These are phyloP conservation scores for Scaptomyza graminum DNA, from an alignment of 1,140 invertebrate genomes.

Conservation along the genomic window DNA sequence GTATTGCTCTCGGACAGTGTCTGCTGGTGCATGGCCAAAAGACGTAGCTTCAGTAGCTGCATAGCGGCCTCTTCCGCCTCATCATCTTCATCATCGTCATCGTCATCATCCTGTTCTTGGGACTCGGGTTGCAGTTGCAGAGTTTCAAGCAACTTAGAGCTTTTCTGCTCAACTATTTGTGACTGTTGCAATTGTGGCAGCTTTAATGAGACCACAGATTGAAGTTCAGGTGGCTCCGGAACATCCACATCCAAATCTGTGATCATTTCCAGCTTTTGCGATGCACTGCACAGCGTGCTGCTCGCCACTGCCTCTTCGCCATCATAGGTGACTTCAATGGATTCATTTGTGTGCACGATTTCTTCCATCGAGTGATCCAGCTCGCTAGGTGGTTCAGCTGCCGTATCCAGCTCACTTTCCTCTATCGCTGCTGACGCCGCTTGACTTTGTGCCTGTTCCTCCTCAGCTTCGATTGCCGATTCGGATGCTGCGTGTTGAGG, in stretches of 20 bases:
- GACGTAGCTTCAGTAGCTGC: conserved; percentile 69
- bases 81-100: conserved; percentile 59
- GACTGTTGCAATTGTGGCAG: conserved; percentile 46
- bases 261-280: conserved; percentile 43
- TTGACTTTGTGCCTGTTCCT: conserved; percentile 10
- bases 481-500: conserved; percentile 24
- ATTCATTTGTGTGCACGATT: conserved; percentile 73
- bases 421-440: conserved; percentile 1
- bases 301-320: conserved; percentile 41
- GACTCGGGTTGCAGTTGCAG: conserved; percentile 54
- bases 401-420: conserved; percentile 31
- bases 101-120: conserved; percentile 28
- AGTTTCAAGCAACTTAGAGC: conserved; percentile 30
- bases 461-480: conserved; percentile 29
- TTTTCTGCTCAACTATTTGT: conserved; percentile 51
- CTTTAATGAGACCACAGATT: conserved; percentile 8
- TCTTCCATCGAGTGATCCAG: conserved; percentile 80
- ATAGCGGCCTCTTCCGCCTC: conserved; percentile 68
- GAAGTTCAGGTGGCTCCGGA: conserved; percentile 5
- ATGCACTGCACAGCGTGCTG: conserved; percentile 25
- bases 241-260: conserved; percentile 64
- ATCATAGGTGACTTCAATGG: conserved; percentile 74
- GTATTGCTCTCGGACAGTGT: conserved; percentile 34
- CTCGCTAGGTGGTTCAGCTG: conserved; percentile 37
- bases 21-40: conserved; percentile 69